Evolutionary conservation across 1,140 invertebrate species (phyloP).

Genomic region (Drosophila equinoxialis): DNA sequence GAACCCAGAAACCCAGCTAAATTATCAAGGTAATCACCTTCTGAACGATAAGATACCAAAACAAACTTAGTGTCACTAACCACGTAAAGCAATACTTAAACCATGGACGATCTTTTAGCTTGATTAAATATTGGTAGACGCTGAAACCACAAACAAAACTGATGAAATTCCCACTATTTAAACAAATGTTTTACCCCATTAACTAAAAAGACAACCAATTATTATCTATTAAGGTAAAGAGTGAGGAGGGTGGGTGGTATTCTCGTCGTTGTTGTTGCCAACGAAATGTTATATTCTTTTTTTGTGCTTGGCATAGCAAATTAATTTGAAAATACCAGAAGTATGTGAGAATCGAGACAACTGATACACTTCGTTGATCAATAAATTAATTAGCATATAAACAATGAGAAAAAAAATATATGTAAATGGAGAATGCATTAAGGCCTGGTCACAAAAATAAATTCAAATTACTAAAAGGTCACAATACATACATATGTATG

Average conservation of each 20-base stretch:
- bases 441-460: no score
- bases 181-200: conserved; percentile 59
- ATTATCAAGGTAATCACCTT: conserved; percentile 45
- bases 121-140: conserved; percentile 61
- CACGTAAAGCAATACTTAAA: conserved; percentile 19
- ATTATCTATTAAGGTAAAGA: conserved; percentile 24
- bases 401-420: neutral
- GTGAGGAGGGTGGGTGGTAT: neutral
- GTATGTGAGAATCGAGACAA: conserved; percentile 1
- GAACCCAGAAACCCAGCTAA: conserved; percentile 15
- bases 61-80: conserved; percentile 18
- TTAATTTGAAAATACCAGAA: neutral
- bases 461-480: no score
- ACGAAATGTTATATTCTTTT: neutral
- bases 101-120: conserved; percentile 52
- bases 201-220: conserved; percentile 27
- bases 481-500: no score
- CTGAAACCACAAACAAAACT: conserved; percentile 46
- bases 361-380: neutral
- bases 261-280: neutral
- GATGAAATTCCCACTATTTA: conserved; percentile 67
- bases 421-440: neutral
- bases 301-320: neutral
- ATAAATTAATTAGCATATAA: neutral
- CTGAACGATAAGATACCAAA: conserved; percentile 55